Evolutionary conservation across 1,140 invertebrate genomes (phyloP).

Genomic region (Lasaia peninsularis): DNA sequence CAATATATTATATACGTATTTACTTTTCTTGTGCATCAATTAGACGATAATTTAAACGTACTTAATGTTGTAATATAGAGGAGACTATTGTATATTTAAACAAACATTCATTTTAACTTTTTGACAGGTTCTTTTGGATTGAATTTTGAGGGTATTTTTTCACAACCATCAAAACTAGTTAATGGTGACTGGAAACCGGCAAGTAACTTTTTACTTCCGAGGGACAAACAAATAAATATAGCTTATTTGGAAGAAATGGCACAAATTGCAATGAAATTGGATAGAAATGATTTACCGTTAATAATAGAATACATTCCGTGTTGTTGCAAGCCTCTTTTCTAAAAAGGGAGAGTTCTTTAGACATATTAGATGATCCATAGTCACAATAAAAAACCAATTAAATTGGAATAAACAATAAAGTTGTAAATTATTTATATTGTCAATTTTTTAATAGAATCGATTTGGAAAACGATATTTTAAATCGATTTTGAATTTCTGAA

Average conservation of each 20-base stretch:
- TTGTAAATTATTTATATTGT: no score
- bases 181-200: constrained; percentile 62
- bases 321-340: constrained; percentile 23
- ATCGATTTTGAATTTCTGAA: no score
- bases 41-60: no score
- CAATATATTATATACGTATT: no score
- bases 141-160: constrained; percentile 63
- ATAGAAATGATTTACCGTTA: constrained; percentile 43
- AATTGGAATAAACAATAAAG: no score
- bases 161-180: constrained; percentile 67
- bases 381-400: no score
- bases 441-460: no score
- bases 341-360: constrained; percentile 12
- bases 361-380: no score
- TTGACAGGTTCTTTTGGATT: constrained; percentile 71
- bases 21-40: no score
- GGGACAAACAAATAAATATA: constrained; percentile 48
- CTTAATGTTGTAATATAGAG: no score
- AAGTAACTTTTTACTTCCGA: constrained; percentile 51
- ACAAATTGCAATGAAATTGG: constrained; percentile 36
- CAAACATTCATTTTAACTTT: constrained; percentile 9
- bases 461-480: no score
- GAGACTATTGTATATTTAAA: no score
- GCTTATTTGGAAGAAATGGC: constrained; percentile 55
- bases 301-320: constrained; percentile 29